Conservation (phyloP, 2,113 vertebrate species). For the Rattus rattus region DNA sequence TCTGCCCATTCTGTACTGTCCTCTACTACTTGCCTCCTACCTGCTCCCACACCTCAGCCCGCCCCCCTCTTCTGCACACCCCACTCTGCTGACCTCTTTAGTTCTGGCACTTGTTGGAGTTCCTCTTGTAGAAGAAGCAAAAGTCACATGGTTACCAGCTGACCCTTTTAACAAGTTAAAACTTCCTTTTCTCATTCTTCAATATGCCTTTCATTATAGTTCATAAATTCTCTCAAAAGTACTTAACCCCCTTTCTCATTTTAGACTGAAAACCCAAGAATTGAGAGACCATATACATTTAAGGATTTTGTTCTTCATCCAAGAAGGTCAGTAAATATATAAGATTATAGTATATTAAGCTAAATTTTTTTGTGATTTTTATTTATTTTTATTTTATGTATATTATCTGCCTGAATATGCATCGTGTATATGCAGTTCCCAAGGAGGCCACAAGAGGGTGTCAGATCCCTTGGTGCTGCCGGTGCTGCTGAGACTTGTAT, state of each 20-base stretch:
- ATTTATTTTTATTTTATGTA: neutral
- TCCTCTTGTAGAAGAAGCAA: neutral
- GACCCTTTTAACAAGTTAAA: neutral
- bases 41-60: neutral
- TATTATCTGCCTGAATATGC: neutral
- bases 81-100: neutral
- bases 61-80: neutral
- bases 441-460: no score
- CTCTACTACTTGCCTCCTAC: neutral
- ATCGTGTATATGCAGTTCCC: neutral
- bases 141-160: neutral
- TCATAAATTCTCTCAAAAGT: slow-evolving; percentile 64
- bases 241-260: slow-evolving; percentile 80
- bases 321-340: slow-evolving; percentile 91
- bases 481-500: neutral
- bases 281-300: slow-evolving; percentile 97
- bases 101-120: neutral
- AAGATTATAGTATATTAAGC: slow-evolving; percentile 7
- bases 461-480: neutral
- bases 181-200: slow-evolving; percentile 5
- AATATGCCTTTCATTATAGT: neutral
- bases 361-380: neutral
- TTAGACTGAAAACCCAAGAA: slow-evolving; percentile 96
- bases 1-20: neutral
- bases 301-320: slow-evolving; percentile 99